Conservation (phyloP, 2,888 invertebrate genomes). For the Parapristionchus giblindavisi region DNA sequence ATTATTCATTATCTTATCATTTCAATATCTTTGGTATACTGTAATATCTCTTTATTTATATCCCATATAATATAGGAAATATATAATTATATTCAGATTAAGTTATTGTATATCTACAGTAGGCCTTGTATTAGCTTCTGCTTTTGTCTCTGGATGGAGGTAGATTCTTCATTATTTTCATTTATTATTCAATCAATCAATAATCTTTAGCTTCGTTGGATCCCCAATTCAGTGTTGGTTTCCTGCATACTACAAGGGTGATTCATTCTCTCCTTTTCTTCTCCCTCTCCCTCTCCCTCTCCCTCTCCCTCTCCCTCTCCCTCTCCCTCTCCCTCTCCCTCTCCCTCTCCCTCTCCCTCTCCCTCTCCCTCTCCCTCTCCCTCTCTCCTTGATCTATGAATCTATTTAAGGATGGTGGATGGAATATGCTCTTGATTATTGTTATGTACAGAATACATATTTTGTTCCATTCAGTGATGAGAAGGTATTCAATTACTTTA, state of each 20-base stretch:
- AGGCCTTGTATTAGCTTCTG: constrained; percentile 72
- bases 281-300: neutral
- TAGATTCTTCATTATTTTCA: constrained; percentile 38
- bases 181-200: neutral
- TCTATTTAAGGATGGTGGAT: constrained; percentile 68
- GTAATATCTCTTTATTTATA: neutral
- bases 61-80: neutral
- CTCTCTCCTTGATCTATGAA: neutral
- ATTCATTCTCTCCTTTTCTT: neutral
- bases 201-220: constrained; percentile 71
- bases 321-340: neutral
- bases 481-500: constrained; percentile 33
- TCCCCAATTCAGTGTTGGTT: constrained; percentile 74
- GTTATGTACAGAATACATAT: constrained; percentile 74
- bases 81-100: constrained; percentile 26
- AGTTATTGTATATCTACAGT: constrained; percentile 72
- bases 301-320: no score
- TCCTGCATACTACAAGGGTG: constrained; percentile 73
- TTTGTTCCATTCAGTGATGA: constrained; percentile 72
- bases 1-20: neutral
- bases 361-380: neutral
- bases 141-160: constrained; percentile 72
- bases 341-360: neutral
- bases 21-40: neutral
- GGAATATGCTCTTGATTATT: constrained; percentile 73